phyloP scores from a whole-genome alignment of 2,113 vertebrate genomes.

The Pluvialis apricaria region DNA sequence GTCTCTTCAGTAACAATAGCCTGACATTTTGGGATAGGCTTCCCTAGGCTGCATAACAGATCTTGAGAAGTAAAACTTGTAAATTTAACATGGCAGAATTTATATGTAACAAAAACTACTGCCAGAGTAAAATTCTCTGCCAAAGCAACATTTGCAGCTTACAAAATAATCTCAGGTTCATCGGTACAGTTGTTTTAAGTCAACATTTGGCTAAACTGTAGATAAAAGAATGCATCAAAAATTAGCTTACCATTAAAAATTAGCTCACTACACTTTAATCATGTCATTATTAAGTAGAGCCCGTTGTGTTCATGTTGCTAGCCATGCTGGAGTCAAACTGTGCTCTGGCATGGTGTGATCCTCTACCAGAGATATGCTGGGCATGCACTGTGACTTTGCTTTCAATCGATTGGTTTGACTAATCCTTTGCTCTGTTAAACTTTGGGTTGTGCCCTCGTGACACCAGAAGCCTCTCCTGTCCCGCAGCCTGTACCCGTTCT shows the following conservation, averaged over 20 bases:
- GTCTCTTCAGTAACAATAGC: not conserved
- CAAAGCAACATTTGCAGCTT: not conserved
- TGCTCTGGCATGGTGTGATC: not conserved
- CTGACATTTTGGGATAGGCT: not conserved
- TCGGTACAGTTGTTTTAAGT: not conserved
- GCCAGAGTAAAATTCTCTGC: not conserved
- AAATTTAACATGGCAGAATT: not conserved
- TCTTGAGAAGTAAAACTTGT: not conserved
- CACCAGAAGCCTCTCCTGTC: not conserved
- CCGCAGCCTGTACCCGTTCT: not conserved
- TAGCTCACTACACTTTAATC: not conserved
- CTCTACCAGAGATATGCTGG: not conserved
- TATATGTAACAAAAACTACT: not conserved
- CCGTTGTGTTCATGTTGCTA: not conserved
- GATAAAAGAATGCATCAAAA: not conserved
- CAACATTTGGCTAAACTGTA: not conserved
- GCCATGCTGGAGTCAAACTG: not conserved
- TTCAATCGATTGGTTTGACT: not conserved
- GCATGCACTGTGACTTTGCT: not conserved
- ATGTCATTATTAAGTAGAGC: not conserved
- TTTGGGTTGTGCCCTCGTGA: not conserved
- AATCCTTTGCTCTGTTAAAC: not conserved
- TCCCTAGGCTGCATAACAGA: not conserved
- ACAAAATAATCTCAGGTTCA: not conserved
- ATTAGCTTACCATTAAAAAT: not conserved